Evolutionary conservation across 2,113 vertebrate species (phyloP).

Genomic region (Serranochromis macrocephalus): DNA sequence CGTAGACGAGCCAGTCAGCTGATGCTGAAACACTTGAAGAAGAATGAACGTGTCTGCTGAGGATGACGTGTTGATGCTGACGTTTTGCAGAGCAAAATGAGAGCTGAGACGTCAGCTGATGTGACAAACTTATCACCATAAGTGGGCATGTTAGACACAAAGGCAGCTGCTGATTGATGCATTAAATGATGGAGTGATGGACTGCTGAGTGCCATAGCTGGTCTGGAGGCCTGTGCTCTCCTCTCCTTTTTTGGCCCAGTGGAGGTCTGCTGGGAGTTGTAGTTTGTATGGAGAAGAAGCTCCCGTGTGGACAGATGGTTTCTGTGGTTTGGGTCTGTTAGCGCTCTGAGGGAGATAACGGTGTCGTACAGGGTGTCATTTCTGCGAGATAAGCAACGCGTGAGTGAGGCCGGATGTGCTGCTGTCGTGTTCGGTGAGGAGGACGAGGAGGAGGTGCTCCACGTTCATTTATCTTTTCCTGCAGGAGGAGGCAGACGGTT

Average conservation of each 20-base stretch:
- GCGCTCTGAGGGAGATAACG: background rate
- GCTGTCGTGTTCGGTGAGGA: background rate
- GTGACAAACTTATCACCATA: background rate
- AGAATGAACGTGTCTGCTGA: background rate
- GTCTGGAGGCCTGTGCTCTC: background rate
- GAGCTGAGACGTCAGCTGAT: background rate
- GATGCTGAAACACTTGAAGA: background rate
- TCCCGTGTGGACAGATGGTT: background rate
- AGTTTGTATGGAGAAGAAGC: background rate
- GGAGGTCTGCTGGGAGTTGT: background rate
- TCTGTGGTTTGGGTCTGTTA: background rate
- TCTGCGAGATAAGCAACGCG: background rate
- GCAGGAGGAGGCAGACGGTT: background rate
- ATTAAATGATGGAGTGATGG: background rate
- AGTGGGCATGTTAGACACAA: background rate
- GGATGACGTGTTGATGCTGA: background rate
- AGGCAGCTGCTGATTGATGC: background rate
- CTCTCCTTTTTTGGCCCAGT: background rate
- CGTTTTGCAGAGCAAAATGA: background rate
- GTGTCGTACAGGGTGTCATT: background rate
- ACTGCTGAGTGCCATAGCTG: background rate
- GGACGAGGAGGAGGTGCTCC: background rate
- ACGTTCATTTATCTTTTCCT: background rate
- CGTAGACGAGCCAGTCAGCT: background rate
- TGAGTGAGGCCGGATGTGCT: background rate